Conservation (phyloP, 2,113 vertebrate genomes). For the Penelope pileata region DNA sequence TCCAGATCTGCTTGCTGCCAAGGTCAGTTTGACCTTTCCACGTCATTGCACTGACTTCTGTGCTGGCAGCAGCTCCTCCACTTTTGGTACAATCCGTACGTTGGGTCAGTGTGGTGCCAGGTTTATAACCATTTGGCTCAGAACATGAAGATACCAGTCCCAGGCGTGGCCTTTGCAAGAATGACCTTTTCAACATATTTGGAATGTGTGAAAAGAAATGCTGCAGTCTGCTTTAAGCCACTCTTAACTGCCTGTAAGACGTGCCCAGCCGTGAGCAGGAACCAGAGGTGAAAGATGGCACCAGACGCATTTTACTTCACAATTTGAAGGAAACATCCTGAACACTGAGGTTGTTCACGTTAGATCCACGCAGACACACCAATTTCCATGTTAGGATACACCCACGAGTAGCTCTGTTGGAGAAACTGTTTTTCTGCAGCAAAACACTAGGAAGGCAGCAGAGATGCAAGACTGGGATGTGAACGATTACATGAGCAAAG, state of each 20-base stretch:
- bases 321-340: background rate
- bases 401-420: background rate
- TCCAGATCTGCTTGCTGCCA: background rate
- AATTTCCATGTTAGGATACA: background rate
- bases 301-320: background rate
- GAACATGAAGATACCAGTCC: background rate
- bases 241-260: background rate
- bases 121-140: background rate
- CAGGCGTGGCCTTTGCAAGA: background rate
- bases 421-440: no score
- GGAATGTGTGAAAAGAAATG: background rate
- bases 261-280: background rate
- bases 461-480: background rate
- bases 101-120: background rate
- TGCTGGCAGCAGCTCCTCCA: background rate
- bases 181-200: background rate
- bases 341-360: background rate
- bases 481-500: background rate
- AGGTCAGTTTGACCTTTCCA: background rate
- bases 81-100: rapidly evolving
- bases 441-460: background rate
- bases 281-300: background rate
- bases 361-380: background rate
- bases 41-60: background rate
- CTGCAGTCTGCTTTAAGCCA: background rate